Evolutionary conservation across 1,140 invertebrate genomes (phyloP).

Genomic region (Bombus superbus): DNA sequence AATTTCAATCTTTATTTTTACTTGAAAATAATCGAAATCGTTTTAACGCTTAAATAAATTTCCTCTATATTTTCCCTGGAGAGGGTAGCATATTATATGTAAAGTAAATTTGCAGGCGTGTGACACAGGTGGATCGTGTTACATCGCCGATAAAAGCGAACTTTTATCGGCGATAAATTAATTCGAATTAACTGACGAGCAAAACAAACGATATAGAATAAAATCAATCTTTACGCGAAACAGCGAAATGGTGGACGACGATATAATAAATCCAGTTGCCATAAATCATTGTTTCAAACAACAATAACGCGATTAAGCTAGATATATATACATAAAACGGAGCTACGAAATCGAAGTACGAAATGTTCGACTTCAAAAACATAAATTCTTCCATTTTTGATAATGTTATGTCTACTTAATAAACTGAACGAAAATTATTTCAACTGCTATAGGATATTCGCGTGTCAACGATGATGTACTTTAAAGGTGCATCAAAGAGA

Average conservation of each 20-base stretch:
- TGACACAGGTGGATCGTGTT: slow-evolving; percentile 10
- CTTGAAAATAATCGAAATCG: not conserved
- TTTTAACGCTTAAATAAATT: not conserved
- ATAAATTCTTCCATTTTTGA: not conserved
- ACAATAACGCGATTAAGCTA: not conserved
- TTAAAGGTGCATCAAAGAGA: no score
- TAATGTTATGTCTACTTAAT: no score
- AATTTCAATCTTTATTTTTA: not conserved
- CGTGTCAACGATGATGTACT: no score
- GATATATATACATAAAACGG: not conserved
- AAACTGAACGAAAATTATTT: no score
- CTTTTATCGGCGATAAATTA: slow-evolving; percentile 13
- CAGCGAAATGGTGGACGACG: not conserved
- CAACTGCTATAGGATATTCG: no score
- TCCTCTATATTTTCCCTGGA: not conserved
- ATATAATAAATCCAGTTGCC: slow-evolving; percentile 12
- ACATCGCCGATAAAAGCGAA: not conserved
- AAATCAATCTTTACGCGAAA: not conserved
- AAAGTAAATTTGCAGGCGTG: not conserved
- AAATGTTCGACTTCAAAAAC: not conserved
- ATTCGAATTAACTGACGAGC: slow-evolving; percentile 1
- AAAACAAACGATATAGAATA: not conserved
- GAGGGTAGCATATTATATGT: not conserved
- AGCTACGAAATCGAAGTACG: no score
- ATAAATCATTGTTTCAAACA: slow-evolving; percentile 6